These are phyloP conservation scores for Pseudobourletiella spinata DNA, from an alignment of 1,140 invertebrate genomes.

Conservation along the genomic window DNA sequence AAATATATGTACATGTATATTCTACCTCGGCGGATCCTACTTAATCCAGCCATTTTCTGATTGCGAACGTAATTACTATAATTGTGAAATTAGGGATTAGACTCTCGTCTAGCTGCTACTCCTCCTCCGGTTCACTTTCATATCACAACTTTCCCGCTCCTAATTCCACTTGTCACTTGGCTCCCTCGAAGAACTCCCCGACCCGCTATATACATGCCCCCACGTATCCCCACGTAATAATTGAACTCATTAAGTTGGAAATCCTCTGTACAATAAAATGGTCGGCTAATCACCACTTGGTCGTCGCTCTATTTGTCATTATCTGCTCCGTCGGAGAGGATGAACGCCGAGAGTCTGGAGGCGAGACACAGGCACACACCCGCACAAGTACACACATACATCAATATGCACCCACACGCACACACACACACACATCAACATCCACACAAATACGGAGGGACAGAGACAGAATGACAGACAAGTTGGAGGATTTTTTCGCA, in stretches of 20 bases:
- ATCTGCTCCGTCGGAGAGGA: too few species aligned
- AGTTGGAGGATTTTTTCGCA: too few species aligned
- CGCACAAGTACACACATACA: too few species aligned
- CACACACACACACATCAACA: background rate
- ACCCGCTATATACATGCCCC: constrained; percentile 9
- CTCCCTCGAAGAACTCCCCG: constrained; percentile 10
- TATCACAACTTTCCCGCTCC: too few species aligned
- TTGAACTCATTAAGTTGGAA: constrained; percentile 23
- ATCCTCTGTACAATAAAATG: constrained; percentile 27
- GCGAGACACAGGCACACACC: too few species aligned
- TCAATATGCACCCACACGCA: background rate
- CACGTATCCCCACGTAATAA: too few species aligned
- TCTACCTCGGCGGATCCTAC: constrained; percentile 12
- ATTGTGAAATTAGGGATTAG: constrained; percentile 21
- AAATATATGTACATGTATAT: background rate
- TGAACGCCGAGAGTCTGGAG: too few species aligned
- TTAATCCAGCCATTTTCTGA: constrained; percentile 26
- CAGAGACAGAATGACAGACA: background rate
- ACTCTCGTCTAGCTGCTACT: background rate
- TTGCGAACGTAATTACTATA: constrained; percentile 25
- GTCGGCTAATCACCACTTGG: background rate
- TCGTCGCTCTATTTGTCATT: background rate
- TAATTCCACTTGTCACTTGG: constrained; percentile 27
- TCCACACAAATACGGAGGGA: background rate
- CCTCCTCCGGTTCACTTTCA: too few species aligned